A percentile compares a stretch with the other conserved stretches of the same genome.
phyloP scores from a whole-genome alignment of 2,113 vertebrate species.

The Ploceus nigricollis region DNA sequence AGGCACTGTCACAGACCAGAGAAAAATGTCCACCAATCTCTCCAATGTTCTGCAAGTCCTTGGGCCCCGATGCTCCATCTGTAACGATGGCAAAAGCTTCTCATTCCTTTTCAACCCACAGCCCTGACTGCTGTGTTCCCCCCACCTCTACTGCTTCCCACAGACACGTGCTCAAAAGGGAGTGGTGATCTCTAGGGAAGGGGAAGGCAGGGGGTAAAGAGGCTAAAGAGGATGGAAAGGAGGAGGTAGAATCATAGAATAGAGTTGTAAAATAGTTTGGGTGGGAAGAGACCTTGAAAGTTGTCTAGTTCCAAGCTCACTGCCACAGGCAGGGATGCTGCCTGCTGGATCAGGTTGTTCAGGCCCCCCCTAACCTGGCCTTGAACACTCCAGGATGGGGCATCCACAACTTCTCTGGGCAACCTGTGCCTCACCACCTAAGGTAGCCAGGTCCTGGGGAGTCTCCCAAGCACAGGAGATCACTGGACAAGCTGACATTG shows the following conservation, averaged over 20 bases:
- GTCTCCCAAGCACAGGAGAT: neutral
- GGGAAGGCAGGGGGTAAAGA: neutral
- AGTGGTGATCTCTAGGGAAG: neutral
- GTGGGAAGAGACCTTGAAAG: neutral
- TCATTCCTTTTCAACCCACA: neutral
- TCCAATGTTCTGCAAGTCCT: neutral
- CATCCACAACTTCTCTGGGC: neutral
- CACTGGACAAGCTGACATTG: neutral
- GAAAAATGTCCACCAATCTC: neutral
- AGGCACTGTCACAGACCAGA: neutral
- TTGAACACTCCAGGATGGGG: neutral
- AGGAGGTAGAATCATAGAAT: neutral
- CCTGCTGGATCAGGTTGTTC: neutral
- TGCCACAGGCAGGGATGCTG: neutral
- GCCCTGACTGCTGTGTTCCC: neutral
- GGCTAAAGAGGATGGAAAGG: neutral
- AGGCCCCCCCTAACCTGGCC: neutral
- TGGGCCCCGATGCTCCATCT: neutral
- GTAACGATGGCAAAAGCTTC: neutral
- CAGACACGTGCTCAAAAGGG: accelerated
- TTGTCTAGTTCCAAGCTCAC: neutral
- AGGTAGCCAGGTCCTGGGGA: neutral
- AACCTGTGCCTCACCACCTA: neutral
- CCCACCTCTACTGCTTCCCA: neutral
- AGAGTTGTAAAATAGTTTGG: neutral